Conservation (phyloP, 2,888 invertebrate species). For the Eupsilia transversa region DNA sequence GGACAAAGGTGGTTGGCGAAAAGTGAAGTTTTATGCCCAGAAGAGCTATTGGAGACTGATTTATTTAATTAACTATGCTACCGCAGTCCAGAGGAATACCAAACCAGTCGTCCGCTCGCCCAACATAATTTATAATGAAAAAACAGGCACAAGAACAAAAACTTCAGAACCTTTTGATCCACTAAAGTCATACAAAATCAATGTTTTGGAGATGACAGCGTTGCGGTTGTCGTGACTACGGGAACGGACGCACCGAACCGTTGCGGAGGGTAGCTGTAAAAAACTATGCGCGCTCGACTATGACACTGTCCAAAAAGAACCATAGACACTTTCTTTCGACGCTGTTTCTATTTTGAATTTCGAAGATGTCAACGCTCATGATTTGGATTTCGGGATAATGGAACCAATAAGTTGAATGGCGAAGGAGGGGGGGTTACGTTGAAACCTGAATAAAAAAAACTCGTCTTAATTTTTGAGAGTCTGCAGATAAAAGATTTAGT, state of each 20-base stretch:
- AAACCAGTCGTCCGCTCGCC: not conserved
- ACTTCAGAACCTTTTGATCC: slow-evolving; percentile 50
- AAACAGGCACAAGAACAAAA: slow-evolving; percentile 56
- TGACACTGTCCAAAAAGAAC: slow-evolving; percentile 71
- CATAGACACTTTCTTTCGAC: slow-evolving; percentile 59
- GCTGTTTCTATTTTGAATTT: slow-evolving; percentile 57
- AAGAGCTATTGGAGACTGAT: not conserved
- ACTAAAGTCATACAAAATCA: slow-evolving; percentile 67
- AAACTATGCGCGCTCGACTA: slow-evolving; percentile 81
- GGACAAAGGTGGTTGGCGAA: not conserved
- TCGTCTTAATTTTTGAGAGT: not conserved
- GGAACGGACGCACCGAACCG: slow-evolving; percentile 78
- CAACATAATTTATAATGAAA: slow-evolving; percentile 10
- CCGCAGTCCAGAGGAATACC: not conserved
- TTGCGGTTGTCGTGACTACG: slow-evolving; percentile 83
- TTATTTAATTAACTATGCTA: not conserved
- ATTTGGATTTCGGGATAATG: slow-evolving; percentile 8
- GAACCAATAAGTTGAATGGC: not conserved
- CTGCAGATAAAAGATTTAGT: not conserved
- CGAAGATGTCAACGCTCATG: slow-evolving; percentile 34
- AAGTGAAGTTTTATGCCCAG: not conserved
- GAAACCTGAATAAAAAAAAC: not conserved
- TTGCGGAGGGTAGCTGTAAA: slow-evolving; percentile 84
- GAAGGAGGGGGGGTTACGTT: too few species aligned
- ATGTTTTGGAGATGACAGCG: slow-evolving; percentile 59